A percentile compares a stretch with the other conserved stretches of the same genome.
Evolutionary conservation across 2,797 vertebrate species (phyloP).

Genomic region (Leuciscus waleckii): DNA sequence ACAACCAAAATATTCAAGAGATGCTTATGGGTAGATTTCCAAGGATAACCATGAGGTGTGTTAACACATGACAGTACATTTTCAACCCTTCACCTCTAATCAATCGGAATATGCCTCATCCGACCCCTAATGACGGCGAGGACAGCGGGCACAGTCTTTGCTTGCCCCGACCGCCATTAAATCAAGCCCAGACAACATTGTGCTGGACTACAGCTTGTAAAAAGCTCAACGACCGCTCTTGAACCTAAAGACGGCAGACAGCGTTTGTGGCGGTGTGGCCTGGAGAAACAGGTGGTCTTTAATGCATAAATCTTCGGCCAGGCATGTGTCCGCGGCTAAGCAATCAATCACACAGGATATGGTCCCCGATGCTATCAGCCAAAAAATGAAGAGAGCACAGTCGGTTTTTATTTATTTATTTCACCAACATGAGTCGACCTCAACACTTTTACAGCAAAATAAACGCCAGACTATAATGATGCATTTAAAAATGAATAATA

Average conservation of each 20-base stretch:
- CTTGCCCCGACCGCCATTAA: neutral
- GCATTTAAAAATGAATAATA: neutral
- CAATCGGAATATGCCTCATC: slow-evolving; percentile 6
- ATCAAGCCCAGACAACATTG: slow-evolving; percentile 19
- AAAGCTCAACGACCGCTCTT: slow-evolving; percentile 2
- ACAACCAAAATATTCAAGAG: neutral
- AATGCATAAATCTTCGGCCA: slow-evolving; percentile 49
- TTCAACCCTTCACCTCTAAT: slow-evolving; percentile 38
- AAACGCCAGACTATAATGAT: neutral
- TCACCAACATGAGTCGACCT: neutral
- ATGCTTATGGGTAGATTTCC: slow-evolving; percentile 5
- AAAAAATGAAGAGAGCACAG: slow-evolving; percentile 3
- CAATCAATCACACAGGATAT: slow-evolving; percentile 50
- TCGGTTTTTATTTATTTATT: neutral
- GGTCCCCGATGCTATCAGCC: slow-evolving; percentile 9
- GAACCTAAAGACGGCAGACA: slow-evolving; percentile 11
- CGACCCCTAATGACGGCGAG: neutral
- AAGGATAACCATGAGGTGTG: neutral
- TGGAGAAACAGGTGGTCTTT: slow-evolving; percentile 52
- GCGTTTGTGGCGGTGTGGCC: neutral
- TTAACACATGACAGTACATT: slow-evolving; percentile 38
- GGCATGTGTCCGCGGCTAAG: slow-evolving; percentile 37
- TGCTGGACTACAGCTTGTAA: slow-evolving; percentile 5
- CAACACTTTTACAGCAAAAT: neutral
- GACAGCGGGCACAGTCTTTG: neutral